A percentile compares a stretch with the other conserved stretches of the same genome.
These are phyloP conservation scores for Drosophila acutilabella DNA, from an alignment of 2,888 invertebrate species.

Conservation along the genomic window DNA sequence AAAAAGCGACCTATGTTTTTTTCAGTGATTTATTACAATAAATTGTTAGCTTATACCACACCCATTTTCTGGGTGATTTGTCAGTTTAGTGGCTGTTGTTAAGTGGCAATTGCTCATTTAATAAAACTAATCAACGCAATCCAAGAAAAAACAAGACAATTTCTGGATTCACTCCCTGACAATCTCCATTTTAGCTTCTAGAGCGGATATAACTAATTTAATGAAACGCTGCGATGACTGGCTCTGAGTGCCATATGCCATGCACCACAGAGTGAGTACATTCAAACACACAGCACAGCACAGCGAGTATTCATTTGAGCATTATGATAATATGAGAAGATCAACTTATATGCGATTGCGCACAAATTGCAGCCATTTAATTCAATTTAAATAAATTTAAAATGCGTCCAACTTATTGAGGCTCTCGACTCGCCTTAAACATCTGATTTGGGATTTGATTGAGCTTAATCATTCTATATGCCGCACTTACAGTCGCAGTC, in stretches of 20 bases:
- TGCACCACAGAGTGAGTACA: conserved; percentile 25
- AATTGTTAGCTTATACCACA: not conserved
- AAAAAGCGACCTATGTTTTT: not conserved
- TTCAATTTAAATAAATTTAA: conserved; percentile 81
- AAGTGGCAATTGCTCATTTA: conserved; percentile 80
- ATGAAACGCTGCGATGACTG: conserved; percentile 64
- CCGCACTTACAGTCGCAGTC: not conserved
- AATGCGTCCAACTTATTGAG: conserved; percentile 71
- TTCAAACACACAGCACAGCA: not conserved
- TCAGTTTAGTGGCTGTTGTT: conserved; percentile 39
- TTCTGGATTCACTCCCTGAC: conserved; percentile 30
- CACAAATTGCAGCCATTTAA: conserved; percentile 80
- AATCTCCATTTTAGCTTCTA: conserved; percentile 77
- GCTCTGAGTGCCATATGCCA: conserved; percentile 42
- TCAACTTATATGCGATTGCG: conserved; percentile 59
- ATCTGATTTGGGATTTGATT: conserved; percentile 54
- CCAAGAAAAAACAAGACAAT: conserved; percentile 61
- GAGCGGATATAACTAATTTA: conserved; percentile 83
- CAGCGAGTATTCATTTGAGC: conserved; percentile 40
- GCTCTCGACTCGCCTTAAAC: conserved; percentile 47
- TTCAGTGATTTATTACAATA: too few species aligned
- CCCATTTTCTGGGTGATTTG: conserved; percentile 36
- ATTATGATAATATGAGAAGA: conserved; percentile 49
- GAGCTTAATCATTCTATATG: conserved; percentile 51
- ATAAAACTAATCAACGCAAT: conserved; percentile 72